A percentile compares a stretch with the other conserved stretches of the same genome.
phyloP scores from a whole-genome alignment of 2,797 vertebrate genomes.

The Harpagifer antarcticus region DNA sequence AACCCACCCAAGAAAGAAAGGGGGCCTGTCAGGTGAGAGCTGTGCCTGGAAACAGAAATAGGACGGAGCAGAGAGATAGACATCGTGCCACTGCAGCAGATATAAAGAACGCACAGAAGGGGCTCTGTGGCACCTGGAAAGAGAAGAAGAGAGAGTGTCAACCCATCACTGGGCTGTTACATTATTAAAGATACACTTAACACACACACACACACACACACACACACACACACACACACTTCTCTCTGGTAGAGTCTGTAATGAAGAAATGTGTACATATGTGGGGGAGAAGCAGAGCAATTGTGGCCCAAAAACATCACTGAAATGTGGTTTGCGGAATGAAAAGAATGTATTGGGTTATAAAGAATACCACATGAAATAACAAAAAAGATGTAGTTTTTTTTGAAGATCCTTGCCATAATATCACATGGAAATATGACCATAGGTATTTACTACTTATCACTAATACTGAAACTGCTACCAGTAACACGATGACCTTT shows the following conservation, averaged over 20 bases:
- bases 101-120: neutral
- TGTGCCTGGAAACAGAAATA: slow-evolving; percentile 26
- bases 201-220: neutral
- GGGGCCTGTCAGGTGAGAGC: slow-evolving; percentile 33
- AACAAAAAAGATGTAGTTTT: neutral
- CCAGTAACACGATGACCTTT: too few relatives aligned
- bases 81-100: slow-evolving; percentile 3
- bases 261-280: slow-evolving; percentile 35
- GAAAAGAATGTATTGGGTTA: slow-evolving; percentile 7
- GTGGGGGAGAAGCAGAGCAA: slow-evolving; percentile 21
- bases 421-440: neutral
- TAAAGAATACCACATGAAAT: neutral
- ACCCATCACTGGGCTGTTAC: slow-evolving; percentile 47
- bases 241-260: slow-evolving; percentile 9
- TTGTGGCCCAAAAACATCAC: slow-evolving; percentile 35
- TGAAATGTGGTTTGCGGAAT: slow-evolving; percentile 21
- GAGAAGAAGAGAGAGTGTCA: slow-evolving; percentile 45
- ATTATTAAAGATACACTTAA: slow-evolving; percentile 68
- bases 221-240: neutral
- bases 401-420: neutral
- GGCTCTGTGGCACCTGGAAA: slow-evolving; percentile 9
- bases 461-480: too few relatives aligned
- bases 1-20: slow-evolving; percentile 30
- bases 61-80: slow-evolving; percentile 31
- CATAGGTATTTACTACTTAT: neutral